These are phyloP conservation scores for Phalacrocorax brasilianus DNA, from an alignment of 2,113 vertebrate genomes.

Conservation along the genomic window DNA sequence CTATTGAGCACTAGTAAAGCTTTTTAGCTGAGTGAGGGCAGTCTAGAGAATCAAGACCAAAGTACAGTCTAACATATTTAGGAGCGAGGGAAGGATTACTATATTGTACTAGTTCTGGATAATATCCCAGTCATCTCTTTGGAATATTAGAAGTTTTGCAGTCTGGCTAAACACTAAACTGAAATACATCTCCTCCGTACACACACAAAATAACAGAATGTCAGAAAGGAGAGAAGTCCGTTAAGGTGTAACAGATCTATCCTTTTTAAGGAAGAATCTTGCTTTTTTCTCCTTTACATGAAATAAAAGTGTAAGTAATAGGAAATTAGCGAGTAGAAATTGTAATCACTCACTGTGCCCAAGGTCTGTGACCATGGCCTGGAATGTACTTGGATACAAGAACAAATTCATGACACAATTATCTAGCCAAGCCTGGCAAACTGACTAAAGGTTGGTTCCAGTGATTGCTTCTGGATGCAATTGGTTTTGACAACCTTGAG, in stretches of 20 bases:
- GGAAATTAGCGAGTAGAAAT: neutral
- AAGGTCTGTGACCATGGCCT: neutral
- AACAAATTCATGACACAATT: neutral
- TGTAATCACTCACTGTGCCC: neutral
- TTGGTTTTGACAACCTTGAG: slow-evolving; percentile 1
- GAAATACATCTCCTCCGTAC: neutral
- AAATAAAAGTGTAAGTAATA: neutral
- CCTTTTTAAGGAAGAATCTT: neutral
- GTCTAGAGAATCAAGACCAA: neutral
- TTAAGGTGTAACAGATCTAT: neutral
- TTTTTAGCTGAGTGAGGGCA: neutral
- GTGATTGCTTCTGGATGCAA: neutral
- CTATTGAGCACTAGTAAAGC: neutral
- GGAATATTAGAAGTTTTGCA: neutral
- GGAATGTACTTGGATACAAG: neutral
- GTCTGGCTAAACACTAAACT: neutral
- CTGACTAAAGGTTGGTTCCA: neutral
- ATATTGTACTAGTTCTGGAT: neutral
- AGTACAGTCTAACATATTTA: neutral
- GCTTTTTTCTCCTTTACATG: neutral
- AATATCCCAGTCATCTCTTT: neutral
- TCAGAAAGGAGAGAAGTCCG: neutral
- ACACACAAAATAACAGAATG: neutral
- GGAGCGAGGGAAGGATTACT: neutral
- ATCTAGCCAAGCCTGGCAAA: neutral